A percentile compares a stretch with the other conserved stretches of the same genome.
These are phyloP conservation scores for Stenodera caucasica DNA, from an alignment of 2,888 invertebrate genomes.

Conservation along the genomic window DNA sequence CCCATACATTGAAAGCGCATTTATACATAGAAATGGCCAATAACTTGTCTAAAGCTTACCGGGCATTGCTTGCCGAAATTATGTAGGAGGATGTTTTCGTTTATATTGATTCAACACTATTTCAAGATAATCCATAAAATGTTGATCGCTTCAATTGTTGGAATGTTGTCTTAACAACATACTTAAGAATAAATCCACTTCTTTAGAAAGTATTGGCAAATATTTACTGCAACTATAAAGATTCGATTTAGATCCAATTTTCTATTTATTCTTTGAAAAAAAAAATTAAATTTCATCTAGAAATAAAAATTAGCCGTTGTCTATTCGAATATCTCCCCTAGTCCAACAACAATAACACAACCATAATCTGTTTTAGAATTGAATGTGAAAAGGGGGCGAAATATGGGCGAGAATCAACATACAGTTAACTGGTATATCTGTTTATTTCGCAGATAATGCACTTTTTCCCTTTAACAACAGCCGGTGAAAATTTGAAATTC, in stretches of 20 bases:
- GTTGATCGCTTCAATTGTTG: neutral
- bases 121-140: neutral
- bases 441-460: neutral
- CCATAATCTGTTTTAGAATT: neutral
- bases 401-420: neutral
- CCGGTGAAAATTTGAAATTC: neutral
- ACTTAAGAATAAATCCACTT: neutral
- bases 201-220: neutral
- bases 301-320: neutral
- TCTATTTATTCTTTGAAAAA: neutral
- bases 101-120: neutral
- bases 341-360: neutral
- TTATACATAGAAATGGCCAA: conserved; percentile 35
- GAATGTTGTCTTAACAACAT: neutral
- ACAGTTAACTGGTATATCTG: neutral
- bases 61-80: conserved; percentile 29
- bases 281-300: neutral
- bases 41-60: conserved; percentile 26
- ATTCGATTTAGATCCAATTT: conserved; percentile 1
- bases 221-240: neutral
- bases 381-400: neutral
- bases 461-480: neutral
- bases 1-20: conserved; percentile 25
- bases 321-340: neutral
- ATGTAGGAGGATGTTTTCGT: conserved; percentile 17